Evolutionary conservation across 2,113 vertebrate species (phyloP), one percentile per base, ranked within the genome.

Genomic region (Hemichromis elongatus): DNA sequence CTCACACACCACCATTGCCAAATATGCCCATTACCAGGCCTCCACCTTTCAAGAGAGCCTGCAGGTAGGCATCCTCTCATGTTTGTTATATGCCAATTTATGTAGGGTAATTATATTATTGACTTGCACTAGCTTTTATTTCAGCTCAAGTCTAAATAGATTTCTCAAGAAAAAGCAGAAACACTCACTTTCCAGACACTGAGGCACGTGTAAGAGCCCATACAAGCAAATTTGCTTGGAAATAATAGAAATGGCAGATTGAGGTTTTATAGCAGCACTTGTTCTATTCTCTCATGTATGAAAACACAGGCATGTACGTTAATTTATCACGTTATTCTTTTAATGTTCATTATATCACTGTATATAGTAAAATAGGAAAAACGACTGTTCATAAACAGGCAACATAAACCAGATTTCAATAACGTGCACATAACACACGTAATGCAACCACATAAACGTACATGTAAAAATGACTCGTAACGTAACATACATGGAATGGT

Each of bases 1-100:
- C 24, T 98, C 98, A 3, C 97, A 98, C 90, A 98, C 98, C 93
- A 98, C 97, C 92, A 98, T 98, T 5, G 97, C 97, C 92, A 98
- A 98, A 93, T 98, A 98, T 0, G 98, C 97, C 2, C 97, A 98
- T 95, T 98, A 98, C 93, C 97, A 98, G 90, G 97, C 98, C 1
- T 98, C 97, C 1, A 98, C 97, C 90, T 98, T 98, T 94, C 98
- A 98, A 91, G 97, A 98, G 90, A 98, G 97, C 47, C 92, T 98
- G 73, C 96, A 98, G 97, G 97, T 97, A 94, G 61, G 88, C 86
- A 88, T 86, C 54, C 68, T 68, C 45, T 83, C 89, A 75, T 81
- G 68, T 57, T 80, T 59, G 37, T 84, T 26, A 14, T 52, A 19
- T 75, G 45, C 26, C 73, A 16, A 33, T 47, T 47, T 3, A 50